These are phyloP conservation scores for Anniella stebbinsi DNA, from an alignment of 2,797 vertebrate genomes.

Conservation along the genomic window DNA sequence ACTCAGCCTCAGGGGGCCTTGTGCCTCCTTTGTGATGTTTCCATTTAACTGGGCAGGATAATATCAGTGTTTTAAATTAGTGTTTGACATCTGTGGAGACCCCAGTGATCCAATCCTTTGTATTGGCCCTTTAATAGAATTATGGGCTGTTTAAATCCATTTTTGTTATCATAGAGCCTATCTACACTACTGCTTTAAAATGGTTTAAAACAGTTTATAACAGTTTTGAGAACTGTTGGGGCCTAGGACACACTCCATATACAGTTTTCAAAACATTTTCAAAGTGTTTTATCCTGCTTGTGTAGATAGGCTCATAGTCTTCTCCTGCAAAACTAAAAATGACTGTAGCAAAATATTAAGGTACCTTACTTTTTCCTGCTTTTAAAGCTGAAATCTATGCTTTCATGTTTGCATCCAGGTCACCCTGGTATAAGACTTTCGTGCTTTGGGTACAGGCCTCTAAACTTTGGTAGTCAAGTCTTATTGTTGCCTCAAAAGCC, in stretches of 20 bases:
- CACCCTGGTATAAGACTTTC: not conserved
- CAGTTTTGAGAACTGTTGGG: no score
- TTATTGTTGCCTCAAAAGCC: not conserved
- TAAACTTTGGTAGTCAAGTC: not conserved
- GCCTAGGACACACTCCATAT: no score
- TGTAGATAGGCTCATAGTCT: no score
- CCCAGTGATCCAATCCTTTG: not conserved
- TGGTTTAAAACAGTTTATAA: no score
- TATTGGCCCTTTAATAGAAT: not conserved
- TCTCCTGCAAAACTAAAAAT: not conserved
- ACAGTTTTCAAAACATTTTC: no score
- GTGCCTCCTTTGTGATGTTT: not conserved
- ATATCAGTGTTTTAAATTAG: not conserved
- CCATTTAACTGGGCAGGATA: no score
- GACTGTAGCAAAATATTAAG: not conserved
- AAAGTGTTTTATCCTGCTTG: no score
- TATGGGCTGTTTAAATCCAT: not conserved
- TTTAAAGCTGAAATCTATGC: not conserved
- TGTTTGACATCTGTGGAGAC: not conserved
- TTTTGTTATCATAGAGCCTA: slow-evolving; percentile 9
- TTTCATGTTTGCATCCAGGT: not conserved
- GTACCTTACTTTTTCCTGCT: not conserved
- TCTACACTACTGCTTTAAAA: no score
- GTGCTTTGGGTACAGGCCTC: not conserved
- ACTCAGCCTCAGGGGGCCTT: not conserved